Evolutionary conservation across 35 echinoderm and acorn worm species (phyloP).

Genomic region (Stichopus chloronotus): DNA sequence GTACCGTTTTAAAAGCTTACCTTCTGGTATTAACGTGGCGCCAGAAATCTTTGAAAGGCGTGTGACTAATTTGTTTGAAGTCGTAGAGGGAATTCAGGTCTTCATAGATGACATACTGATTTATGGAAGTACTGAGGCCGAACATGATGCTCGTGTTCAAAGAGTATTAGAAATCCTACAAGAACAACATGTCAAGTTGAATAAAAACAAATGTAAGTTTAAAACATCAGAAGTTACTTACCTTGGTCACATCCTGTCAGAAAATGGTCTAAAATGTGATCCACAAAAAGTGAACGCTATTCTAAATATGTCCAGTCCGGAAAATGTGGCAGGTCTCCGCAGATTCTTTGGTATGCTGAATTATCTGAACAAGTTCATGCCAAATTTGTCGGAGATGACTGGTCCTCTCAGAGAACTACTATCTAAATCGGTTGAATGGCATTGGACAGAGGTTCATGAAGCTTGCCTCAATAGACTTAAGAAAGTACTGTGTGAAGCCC

Average conservation of each 20-base stretch:
- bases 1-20: constrained; percentile 25
- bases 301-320: too few species aligned
- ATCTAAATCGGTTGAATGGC: too few species aligned
- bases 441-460: too few species aligned
- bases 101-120: constrained; percentile 50
- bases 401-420: constrained; percentile 16
- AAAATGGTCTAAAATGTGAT: constrained; percentile 12
- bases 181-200: constrained; percentile 6
- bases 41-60: constrained; percentile 63
- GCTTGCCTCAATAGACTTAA: not conserved
- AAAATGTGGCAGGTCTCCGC: too few species aligned
- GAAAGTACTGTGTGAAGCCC: not conserved
- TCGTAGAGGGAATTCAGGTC: constrained; percentile 52
- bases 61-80: constrained; percentile 13
- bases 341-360: too few species aligned
- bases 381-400: too few species aligned
- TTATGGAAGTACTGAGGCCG: not conserved
- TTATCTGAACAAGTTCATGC: too few species aligned
- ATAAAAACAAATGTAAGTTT: not conserved
- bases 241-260: constrained; percentile 14
- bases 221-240: constrained; percentile 23
- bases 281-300: constrained; percentile 36
- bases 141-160: constrained; percentile 25
- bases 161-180: constrained; percentile 11
- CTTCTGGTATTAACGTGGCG: constrained; percentile 47